These are phyloP conservation scores for Gnathonemus echidnorhynchus DNA, from an alignment of 2,113 vertebrate genomes.

Conservation along the genomic window DNA sequence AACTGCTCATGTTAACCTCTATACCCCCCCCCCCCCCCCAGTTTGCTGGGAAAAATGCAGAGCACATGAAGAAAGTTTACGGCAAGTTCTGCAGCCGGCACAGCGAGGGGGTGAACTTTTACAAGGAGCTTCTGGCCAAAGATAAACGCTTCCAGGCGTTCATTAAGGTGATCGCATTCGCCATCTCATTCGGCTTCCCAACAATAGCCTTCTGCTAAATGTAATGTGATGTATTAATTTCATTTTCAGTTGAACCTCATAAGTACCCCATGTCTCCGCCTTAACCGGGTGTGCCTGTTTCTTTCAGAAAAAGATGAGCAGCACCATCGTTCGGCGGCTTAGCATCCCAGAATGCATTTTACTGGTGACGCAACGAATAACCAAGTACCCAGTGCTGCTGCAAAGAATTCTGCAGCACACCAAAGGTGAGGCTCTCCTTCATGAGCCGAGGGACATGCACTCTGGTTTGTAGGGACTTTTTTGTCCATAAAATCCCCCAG, in stretches of 20 bases:
- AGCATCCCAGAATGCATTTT: slow-evolving; percentile 86
- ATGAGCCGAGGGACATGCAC: not conserved
- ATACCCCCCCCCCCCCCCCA: slow-evolving; percentile 31
- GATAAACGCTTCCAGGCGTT: slow-evolving; percentile 91
- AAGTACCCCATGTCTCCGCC: not conserved
- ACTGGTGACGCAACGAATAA: slow-evolving; percentile 87
- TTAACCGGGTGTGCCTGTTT: slow-evolving; percentile 4
- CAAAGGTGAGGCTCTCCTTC: slow-evolving; percentile 59
- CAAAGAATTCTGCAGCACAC: slow-evolving; percentile 84
- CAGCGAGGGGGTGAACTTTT: slow-evolving; percentile 80
- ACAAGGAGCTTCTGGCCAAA: slow-evolving; percentile 80
- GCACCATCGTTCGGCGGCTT: slow-evolving; percentile 74
- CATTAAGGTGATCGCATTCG: slow-evolving; percentile 64
- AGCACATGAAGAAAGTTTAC: slow-evolving; percentile 78
- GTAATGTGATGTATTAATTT: not conserved
- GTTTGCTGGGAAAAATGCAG: slow-evolving; percentile 76
- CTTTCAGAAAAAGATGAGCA: slow-evolving; percentile 83
- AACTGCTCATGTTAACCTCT: not conserved
- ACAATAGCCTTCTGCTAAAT: not conserved
- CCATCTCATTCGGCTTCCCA: not conserved
- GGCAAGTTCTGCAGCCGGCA: slow-evolving; percentile 93
- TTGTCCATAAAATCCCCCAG: too few species aligned
- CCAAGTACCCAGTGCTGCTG: slow-evolving; percentile 84
- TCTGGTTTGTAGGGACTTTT: not conserved
- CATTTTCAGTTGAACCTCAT: not conserved